Base-by-base conservation (phyloP, 1,140 invertebrate genomes). In the Saccostrea glomerata region DNA sequence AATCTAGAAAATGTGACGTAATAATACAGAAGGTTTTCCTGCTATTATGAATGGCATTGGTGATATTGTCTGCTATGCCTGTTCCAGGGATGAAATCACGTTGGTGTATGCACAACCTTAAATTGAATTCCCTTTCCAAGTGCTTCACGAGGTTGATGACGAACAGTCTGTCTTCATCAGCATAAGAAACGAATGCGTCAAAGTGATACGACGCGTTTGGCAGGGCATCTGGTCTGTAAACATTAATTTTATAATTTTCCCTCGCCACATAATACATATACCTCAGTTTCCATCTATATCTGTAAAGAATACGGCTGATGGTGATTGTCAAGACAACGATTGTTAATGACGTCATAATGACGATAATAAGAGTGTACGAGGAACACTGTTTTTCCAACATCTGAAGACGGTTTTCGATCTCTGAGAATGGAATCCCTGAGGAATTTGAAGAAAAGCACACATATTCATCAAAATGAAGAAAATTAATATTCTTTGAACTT, bases 141-240 rank as follows among this genome's bases (percentile, higher is more conserved):
- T 47, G 47, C 47, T 47, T 47, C 5, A 47, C 47, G 9, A 47
- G 47, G 47, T 47, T 9, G 47, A 47, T 47, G 47, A 47, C 47
- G 47, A 92, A 92, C 1, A 47, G 0, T 47, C 73, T 58, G 73
- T 93, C 90, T 55, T 90, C 87, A 11, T 91, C 89, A 15, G 91
- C 86, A 77, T 92, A 93, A 0, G 91, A 92, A 13, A 92, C 86
- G 87, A 93, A 93, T 0, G 89, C 91, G 56, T 93, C 93, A 25
- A 91, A 77, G 5, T 96, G 96, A 40, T 17, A 86, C 95, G 0
- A 96, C 95, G 91, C 96, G 97, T 66, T 95, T 17, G 9, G 0
- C 9, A n/a, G 17, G 17, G 11, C 82, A 23, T 54, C 54, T 23
- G 15, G 12, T 5, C 20, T 55, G 0, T 83, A 1, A 11, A 56